A percentile compares a stretch with the other conserved stretches of the same genome.
Evolutionary conservation across 2,113 vertebrate species (phyloP).

Genomic region (Lepus americanus): DNA sequence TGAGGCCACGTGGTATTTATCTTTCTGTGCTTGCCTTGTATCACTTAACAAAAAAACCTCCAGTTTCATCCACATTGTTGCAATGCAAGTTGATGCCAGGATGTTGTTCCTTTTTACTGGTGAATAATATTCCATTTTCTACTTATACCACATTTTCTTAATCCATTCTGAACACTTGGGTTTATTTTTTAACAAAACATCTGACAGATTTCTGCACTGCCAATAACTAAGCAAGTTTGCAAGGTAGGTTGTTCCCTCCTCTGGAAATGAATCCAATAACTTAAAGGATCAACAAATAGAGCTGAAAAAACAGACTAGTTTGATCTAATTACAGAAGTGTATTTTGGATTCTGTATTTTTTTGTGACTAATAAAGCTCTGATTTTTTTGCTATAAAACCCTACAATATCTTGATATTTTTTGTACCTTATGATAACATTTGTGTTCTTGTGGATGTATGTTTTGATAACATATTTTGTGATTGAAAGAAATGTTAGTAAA

Average conservation of each 20-base stretch:
- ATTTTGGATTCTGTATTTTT: slow-evolving; percentile 53
- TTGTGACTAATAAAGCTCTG: neutral
- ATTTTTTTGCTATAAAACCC: neutral
- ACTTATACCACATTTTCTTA: too few species aligned
- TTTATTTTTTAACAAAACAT: too few species aligned
- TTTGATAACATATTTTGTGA: neutral
- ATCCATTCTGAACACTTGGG: too few species aligned
- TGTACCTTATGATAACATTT: neutral
- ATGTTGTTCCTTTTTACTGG: too few species aligned
- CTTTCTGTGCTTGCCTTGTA: too few species aligned
- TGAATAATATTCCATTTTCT: too few species aligned
- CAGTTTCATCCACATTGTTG: too few species aligned
- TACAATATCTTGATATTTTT: neutral
- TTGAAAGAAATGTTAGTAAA: slow-evolving; percentile 23
- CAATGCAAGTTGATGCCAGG: too few species aligned
- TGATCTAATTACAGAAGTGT: slow-evolving; percentile 7
- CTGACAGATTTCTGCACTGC: neutral
- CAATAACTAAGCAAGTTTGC: slow-evolving; percentile 3
- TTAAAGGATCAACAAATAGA: slow-evolving; percentile 69
- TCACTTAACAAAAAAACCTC: too few species aligned
- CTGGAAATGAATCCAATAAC: slow-evolving; percentile 47
- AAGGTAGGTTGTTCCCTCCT: neutral
- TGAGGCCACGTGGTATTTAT: too few species aligned
- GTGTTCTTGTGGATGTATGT: neutral
- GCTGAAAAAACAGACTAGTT: slow-evolving; percentile 14